Conservation (phyloP, 1,140 invertebrate species). For the Harlomillsia oculata region DNA sequence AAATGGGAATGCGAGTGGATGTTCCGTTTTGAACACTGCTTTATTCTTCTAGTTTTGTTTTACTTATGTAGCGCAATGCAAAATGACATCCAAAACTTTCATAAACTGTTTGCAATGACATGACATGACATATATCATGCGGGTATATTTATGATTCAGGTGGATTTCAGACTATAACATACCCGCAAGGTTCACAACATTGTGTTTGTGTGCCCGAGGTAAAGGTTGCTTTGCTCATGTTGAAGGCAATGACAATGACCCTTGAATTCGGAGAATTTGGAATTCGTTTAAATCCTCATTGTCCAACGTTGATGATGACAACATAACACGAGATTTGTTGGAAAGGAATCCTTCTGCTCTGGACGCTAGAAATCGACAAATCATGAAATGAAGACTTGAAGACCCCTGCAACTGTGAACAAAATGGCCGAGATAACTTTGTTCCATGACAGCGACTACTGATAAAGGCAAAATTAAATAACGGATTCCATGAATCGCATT, state of each 20-base stretch:
- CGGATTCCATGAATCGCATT: no score
- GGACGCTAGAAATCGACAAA: background rate
- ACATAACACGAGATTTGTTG: background rate
- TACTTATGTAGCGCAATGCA: background rate
- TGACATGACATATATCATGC: no score
- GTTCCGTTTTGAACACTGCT: background rate
- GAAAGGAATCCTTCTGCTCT: background rate
- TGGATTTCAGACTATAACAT: no score
- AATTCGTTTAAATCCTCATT: constrained; percentile 38
- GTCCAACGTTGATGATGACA: background rate
- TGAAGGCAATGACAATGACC: constrained; percentile 42
- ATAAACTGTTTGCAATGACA: no score
- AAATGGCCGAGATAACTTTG: background rate
- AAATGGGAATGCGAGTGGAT: no score
- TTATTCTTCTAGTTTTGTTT: background rate
- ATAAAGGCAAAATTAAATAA: no score
- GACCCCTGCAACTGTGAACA: background rate
- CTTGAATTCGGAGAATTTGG: constrained; percentile 39
- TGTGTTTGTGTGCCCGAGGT: constrained; percentile 39
- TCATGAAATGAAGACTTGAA: background rate
- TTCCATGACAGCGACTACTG: background rate
- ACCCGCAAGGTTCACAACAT: no score
- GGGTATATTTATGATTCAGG: no score
- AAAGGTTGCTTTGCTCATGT: constrained; percentile 41
- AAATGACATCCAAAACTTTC: background rate